Conservation (phyloP, 2,888 invertebrate genomes). For the Philonicus albiceps region DNA sequence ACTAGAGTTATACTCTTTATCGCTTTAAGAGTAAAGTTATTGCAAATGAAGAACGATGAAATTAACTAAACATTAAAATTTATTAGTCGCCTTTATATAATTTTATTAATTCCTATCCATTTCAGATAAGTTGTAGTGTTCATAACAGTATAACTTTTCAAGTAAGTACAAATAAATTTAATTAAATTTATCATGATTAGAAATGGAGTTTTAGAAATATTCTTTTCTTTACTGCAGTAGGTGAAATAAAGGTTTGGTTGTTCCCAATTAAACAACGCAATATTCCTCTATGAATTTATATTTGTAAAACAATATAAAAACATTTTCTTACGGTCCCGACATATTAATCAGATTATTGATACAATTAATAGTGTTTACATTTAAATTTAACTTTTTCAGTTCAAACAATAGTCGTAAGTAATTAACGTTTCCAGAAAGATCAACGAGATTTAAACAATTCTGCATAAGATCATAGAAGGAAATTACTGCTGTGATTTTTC, state of each 20-base stretch:
- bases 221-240: too few species aligned
- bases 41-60: constrained; percentile 27
- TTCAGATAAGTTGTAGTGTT: background rate
- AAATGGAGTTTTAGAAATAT: too few species aligned
- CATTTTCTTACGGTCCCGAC: background rate
- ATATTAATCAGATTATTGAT: constrained; percentile 55
- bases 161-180: background rate
- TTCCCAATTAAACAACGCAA: background rate
- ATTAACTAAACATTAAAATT: constrained; percentile 41
- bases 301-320: background rate
- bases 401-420: constrained; percentile 58
- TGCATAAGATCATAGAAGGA: constrained; percentile 58
- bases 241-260: too few species aligned
- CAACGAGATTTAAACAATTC: constrained; percentile 57
- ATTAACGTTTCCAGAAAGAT: constrained; percentile 55
- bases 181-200: too few species aligned
- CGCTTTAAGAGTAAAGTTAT: constrained; percentile 39
- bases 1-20: constrained; percentile 38
- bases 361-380: constrained; percentile 56
- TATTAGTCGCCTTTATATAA: constrained; percentile 43
- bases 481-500: constrained; percentile 55
- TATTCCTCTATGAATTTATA: background rate
- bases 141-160: background rate
- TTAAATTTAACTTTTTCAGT: constrained; percentile 56
- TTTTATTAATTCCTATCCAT: background rate